Base-by-base conservation (phyloP, 2,113 vertebrate species). In the Chlorodrepanis virens region DNA sequence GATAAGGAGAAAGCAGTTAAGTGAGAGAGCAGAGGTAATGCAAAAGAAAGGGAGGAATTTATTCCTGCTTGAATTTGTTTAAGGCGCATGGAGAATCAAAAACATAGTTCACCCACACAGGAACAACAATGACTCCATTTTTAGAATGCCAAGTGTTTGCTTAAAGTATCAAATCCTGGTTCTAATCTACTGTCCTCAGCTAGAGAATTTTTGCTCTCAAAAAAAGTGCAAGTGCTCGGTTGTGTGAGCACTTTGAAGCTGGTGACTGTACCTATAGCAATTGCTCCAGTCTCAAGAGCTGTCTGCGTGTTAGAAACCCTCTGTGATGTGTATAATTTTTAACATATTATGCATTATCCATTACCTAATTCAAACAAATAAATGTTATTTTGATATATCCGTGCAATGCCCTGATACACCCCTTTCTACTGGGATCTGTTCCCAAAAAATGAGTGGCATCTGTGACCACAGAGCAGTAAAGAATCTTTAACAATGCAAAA, bases 221-320 rank as follows among this genome's bases (percentile, higher is more conserved):
- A 35, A 65, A 82, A 81, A 44, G 21, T 65, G 19, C 33, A 89
- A 15, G 5, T 11, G 7, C 27, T 44, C 47, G 29, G 24, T 52
- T 6, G 1, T 64, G 47, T 7, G 13, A 85, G 39, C n/a, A 45
- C 24, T 25, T 57, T 0, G 0, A n/a, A 85, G 21, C 21, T 47
- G 27, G 9, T 50, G 56, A 77, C 54, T 70, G 5, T 14, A 76
- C 37, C 8, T 24, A 54, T 52, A 17, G 14, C 35, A 75, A 72
- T 10, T 0, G 2, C 29, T 71, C 33, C 0, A 1, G 21, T 44
- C 29, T 56, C 56, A 67, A 44, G 52, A 83, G 7, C 24, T 49
- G 14, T 23, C 10, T 1, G 1, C 31, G n/a, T 1, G 8, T 70
- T 70, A 57, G 37, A 53, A 83, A 64, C 10, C 17, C 29, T 40